phyloP scores from a whole-genome alignment of 2,113 vertebrate species.

The Brachypodius melanocephalos region DNA sequence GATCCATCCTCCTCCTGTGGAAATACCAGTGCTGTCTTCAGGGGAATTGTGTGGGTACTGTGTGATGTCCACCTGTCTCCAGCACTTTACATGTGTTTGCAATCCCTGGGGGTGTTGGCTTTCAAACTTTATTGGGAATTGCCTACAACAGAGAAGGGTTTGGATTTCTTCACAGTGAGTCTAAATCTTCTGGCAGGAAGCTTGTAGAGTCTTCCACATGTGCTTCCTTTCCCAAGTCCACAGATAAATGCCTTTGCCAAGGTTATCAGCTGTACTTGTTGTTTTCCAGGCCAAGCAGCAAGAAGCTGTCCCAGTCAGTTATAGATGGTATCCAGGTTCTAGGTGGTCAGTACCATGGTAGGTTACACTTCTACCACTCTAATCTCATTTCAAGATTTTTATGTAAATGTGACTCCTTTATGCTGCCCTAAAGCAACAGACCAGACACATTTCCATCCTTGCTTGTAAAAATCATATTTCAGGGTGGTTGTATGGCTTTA shows the following conservation, averaged over 20 bases:
- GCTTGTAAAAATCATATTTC: not conserved
- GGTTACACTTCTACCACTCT: not conserved
- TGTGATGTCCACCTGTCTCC: not conserved
- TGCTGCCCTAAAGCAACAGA: not conserved
- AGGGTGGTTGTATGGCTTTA: not conserved
- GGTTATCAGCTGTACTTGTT: not conserved
- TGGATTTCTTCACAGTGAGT: not conserved
- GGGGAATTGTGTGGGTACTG: accelerated
- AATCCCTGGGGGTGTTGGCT: not conserved
- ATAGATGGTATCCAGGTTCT: constrained; percentile 85
- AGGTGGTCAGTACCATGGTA: constrained; percentile 83
- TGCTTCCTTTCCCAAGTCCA: not conserved
- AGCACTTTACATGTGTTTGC: not conserved
- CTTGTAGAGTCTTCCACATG: not conserved
- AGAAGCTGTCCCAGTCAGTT: constrained; percentile 81
- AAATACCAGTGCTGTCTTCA: not conserved
- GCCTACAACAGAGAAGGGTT: not conserved
- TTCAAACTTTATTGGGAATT: not conserved
- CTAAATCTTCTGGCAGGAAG: not conserved
- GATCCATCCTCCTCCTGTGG: not conserved
- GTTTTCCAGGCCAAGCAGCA: constrained; percentile 84
- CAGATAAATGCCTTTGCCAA: not conserved
- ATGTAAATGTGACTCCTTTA: not conserved
- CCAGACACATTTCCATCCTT: not conserved
- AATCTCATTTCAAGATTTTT: not conserved